A percentile compares a stretch with the other conserved stretches of the same genome.
Evolutionary conservation across 1,140 invertebrate species (phyloP).

Genomic region (Camponotus vicinus): DNA sequence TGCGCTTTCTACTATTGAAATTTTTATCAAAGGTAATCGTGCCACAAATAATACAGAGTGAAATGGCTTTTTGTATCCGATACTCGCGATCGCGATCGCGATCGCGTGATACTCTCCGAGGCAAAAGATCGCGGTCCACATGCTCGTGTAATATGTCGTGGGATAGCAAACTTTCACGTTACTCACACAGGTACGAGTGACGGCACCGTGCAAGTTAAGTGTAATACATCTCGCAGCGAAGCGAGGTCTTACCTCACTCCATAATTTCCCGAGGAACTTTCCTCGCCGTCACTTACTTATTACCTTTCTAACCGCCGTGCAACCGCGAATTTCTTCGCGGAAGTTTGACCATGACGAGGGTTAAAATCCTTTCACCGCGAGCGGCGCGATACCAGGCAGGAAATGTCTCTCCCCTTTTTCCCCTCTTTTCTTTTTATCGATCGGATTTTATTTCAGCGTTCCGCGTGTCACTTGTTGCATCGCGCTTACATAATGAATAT

Average conservation of each 20-base stretch:
- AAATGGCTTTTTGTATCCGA: constrained; percentile 24
- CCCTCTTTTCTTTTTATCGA: neutral
- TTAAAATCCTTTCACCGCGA: constrained; percentile 39
- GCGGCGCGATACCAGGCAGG: constrained; percentile 29
- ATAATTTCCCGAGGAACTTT: constrained; percentile 73
- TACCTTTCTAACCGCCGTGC: constrained; percentile 74
- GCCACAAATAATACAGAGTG: constrained; percentile 33
- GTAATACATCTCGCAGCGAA: constrained; percentile 72
- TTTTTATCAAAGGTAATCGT: neutral
- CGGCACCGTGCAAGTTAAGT: constrained; percentile 73
- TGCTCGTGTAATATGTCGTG: constrained; percentile 26
- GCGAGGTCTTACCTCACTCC: constrained; percentile 78
- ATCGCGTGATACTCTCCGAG: constrained; percentile 23
- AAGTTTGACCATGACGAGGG: constrained; percentile 77
- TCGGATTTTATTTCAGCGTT: constrained; percentile 15
- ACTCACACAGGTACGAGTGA: constrained; percentile 65
- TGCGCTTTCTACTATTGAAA: neutral
- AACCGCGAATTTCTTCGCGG: constrained; percentile 73
- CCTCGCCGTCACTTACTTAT: constrained; percentile 71
- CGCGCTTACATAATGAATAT: constrained; percentile 47
- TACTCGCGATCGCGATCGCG: constrained; percentile 20
- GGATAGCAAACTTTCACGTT: constrained; percentile 76
- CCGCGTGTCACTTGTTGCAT: constrained; percentile 25
- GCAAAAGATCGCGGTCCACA: constrained; percentile 45
- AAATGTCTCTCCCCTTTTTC: neutral